These are phyloP conservation scores for Psix sp. DNA, from an alignment of 1,140 invertebrate genomes.

Conservation along the genomic window DNA sequence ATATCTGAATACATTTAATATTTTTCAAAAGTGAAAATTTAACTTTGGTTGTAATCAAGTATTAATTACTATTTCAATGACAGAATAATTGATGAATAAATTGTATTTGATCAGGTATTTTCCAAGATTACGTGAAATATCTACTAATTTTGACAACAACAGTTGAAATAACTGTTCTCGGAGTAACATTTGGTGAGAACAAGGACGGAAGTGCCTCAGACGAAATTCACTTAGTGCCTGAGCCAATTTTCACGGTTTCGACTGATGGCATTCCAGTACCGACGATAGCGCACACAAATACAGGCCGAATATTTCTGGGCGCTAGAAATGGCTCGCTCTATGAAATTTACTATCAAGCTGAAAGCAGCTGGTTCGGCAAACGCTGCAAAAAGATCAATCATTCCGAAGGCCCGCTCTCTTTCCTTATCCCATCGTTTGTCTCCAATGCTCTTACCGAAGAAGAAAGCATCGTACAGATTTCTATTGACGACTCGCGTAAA, in stretches of 20 bases:
- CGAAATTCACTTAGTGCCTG: conserved; percentile 95
- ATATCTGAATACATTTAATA: no score
- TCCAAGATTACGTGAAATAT: conserved; percentile 95
- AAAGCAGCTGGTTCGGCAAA: conserved; percentile 94
- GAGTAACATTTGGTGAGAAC: conserved; percentile 81
- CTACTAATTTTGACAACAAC: conserved; percentile 93
- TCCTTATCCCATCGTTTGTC: conserved; percentile 93
- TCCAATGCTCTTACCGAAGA: conserved; percentile 89
- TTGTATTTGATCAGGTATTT: conserved; percentile 80
- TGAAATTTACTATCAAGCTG: conserved; percentile 95
- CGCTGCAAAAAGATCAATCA: conserved; percentile 97
- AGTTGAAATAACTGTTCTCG: conserved; percentile 94
- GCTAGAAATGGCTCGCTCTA: conserved; percentile 96
- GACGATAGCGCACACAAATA: conserved; percentile 87
- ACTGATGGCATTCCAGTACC: conserved; percentile 94
- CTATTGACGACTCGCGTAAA: conserved; percentile 91
- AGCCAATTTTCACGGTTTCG: conserved; percentile 93
- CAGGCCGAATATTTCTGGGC: conserved; percentile 96
- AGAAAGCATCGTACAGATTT: conserved; percentile 93
- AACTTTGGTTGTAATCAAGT: no score
- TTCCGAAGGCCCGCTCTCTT: conserved; percentile 91
- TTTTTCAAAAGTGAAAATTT: no score
- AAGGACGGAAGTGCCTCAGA: conserved; percentile 77
- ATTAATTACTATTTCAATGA: neutral
- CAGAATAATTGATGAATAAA: neutral